A percentile compares a stretch with the other conserved stretches of the same genome.
phyloP scores from a whole-genome alignment of 2,888 invertebrate genomes.

The Dicyrtoma fusca region DNA sequence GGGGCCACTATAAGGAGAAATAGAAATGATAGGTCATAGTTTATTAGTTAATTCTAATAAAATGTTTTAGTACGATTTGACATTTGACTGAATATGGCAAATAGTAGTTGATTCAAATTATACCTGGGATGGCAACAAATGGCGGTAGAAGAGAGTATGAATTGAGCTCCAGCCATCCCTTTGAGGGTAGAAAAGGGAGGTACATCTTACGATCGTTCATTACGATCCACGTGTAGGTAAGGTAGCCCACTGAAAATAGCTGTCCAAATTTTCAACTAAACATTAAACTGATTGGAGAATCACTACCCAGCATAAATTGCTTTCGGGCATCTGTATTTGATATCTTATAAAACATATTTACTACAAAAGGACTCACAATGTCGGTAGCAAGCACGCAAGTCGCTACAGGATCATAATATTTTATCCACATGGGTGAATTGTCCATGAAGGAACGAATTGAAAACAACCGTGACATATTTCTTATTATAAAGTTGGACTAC shows the following conservation, averaged over 20 bases:
- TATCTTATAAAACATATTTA: no score
- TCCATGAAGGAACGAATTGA: no score
- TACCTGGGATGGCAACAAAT: constrained; percentile 14
- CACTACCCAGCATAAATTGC: no score
- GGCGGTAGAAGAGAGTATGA: constrained; percentile 20
- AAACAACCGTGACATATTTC: no score
- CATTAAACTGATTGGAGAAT: neutral
- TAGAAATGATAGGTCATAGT: no score
- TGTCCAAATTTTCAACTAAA: neutral
- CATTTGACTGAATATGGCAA: no score
- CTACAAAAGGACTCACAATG: neutral
- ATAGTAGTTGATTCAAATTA: no score
- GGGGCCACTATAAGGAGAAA: constrained; percentile 11
- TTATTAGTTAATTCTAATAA: no score
- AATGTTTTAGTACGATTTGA: no score
- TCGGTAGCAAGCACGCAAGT: neutral
- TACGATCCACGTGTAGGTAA: neutral
- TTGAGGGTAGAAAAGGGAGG: neutral
- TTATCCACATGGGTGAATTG: constrained; percentile 18
- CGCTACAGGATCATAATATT: neutral
- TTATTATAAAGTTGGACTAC: no score
- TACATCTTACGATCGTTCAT: constrained; percentile 27
- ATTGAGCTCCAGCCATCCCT: constrained; percentile 14
- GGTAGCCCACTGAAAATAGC: constrained; percentile 11
- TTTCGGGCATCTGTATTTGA: no score